phyloP scores from a whole-genome alignment of 2,797 vertebrate species.

The Taeniopygia guttata region DNA sequence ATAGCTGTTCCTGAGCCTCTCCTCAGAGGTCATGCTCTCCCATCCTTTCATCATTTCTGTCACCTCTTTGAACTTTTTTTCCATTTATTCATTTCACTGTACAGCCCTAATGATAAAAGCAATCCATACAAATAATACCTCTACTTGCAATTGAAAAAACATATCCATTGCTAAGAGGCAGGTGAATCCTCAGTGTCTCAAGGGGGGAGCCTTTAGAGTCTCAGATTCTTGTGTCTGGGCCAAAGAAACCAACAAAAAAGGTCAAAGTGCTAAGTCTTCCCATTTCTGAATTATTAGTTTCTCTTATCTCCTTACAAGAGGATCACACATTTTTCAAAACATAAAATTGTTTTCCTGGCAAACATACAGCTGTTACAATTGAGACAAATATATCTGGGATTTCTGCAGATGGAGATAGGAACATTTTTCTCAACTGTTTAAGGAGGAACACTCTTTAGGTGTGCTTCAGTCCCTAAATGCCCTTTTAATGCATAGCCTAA shows the following conservation, averaged over 20 bases:
- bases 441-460: background rate
- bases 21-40: background rate
- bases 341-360: background rate
- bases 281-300: background rate
- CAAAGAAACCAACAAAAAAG: background rate
- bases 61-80: background rate
- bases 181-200: background rate
- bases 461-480: background rate
- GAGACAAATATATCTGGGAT: background rate
- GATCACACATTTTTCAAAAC: background rate
- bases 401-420: background rate
- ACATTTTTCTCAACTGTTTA: background rate
- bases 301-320: background rate
- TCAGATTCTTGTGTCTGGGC: too few relatives aligned
- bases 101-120: background rate
- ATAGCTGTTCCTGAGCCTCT: rapidly evolving
- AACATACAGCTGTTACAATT: background rate
- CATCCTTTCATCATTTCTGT: background rate
- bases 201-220: background rate
- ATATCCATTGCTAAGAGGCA: background rate
- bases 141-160: background rate
- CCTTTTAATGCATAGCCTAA: background rate
- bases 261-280: background rate
- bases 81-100: background rate
- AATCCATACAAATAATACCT: background rate